phyloP scores from a whole-genome alignment of 2,797 vertebrate species.

The Salmo trutta region DNA sequence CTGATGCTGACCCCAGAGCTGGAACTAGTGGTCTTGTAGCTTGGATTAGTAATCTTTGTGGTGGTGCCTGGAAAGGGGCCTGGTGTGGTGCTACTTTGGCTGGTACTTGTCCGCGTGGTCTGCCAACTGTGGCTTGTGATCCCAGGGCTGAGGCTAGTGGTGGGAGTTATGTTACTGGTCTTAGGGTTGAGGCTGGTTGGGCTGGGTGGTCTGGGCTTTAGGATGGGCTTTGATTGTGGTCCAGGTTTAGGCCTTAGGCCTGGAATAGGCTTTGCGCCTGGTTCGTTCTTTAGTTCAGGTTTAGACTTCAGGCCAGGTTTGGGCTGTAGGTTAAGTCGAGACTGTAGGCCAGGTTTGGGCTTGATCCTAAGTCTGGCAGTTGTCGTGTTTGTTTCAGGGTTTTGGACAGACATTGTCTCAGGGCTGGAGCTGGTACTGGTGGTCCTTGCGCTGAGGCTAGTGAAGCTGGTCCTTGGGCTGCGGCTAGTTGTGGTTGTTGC shows the following conservation, averaged over 20 bases:
- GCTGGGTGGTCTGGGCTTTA: conserved; percentile 38
- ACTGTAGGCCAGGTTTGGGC: not conserved
- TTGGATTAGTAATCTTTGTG: conserved; percentile 18
- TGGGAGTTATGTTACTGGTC: conserved; percentile 37
- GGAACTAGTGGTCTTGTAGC: conserved; percentile 8
- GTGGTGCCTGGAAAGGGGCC: not conserved
- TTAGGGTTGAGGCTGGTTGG: conserved; percentile 28
- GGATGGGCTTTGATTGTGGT: conserved; percentile 36
- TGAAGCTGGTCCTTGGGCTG: not conserved
- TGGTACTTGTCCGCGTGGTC: not conserved
- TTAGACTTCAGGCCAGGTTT: conserved; percentile 8
- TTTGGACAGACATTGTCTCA: not conserved
- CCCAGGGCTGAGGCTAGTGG: not conserved
- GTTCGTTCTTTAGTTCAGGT: not conserved
- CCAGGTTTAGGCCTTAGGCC: not conserved
- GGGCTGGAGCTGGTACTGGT: not conserved
- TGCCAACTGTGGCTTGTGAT: not conserved
- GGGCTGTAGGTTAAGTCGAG: not conserved
- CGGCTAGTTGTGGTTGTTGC: not conserved
- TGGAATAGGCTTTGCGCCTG: not conserved
- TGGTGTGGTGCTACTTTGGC: not conserved
- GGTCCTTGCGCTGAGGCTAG: not conserved
- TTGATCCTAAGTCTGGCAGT: not conserved
- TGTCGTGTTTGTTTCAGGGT: not conserved
- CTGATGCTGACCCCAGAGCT: conserved; percentile 17